Percentiles rank a stretch among this genome's conserved stretches.
Conservation (phyloP, 2,888 invertebrate genomes). For the Athalia circularis region DNA sequence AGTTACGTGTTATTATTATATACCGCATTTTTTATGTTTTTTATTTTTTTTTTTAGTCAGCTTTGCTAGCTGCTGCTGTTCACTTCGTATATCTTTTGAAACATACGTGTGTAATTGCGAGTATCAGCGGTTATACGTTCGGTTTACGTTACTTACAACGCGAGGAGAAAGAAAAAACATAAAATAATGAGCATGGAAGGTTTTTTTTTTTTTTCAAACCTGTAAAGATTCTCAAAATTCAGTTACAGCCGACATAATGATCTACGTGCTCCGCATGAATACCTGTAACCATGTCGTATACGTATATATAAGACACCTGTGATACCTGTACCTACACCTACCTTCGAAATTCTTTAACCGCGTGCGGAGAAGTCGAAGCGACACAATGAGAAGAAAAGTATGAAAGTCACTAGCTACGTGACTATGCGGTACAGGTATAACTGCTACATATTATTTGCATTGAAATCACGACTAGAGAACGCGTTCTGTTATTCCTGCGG, state of each 20-base stretch:
- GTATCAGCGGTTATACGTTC: too few relatives aligned
- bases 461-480: constrained; percentile 2
- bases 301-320: constrained; percentile 18
- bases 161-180: not conserved
- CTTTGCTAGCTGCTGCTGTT: not conserved
- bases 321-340: not conserved
- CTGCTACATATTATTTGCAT: constrained; percentile 5
- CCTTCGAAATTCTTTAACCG: not conserved
- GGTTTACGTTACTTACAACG: not conserved
- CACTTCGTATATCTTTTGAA: too few relatives aligned
- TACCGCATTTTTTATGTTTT: constrained; percentile 4
- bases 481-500: too few relatives aligned
- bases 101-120: too few relatives aligned
- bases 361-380: not conserved
- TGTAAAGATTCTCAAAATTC: constrained; percentile 36
- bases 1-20: not conserved
- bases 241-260: constrained; percentile 35
- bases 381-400: constrained; percentile 15
- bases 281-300: not conserved
- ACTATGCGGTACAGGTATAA: not conserved
- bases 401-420: constrained; percentile 19
- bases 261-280: constrained; percentile 35
- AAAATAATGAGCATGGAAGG: not conserved
- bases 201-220: not conserved
- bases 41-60: constrained; percentile 25